Evolutionary conservation across 92 coral and sea anemone species (phyloP).

Genomic region (Paramuricea clavata): DNA sequence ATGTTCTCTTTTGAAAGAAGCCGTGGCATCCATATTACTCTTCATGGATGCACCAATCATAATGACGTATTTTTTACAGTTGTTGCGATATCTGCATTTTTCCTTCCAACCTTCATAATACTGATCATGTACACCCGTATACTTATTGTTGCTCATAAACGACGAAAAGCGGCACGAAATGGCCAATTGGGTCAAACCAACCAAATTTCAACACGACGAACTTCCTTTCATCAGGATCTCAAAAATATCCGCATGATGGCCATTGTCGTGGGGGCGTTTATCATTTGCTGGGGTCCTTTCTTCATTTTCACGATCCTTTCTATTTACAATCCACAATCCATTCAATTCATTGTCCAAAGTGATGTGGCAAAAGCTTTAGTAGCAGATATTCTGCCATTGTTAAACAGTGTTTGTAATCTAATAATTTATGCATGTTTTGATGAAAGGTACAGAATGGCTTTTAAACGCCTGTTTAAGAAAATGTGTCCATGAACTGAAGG

Average conservation of each 20-base stretch:
- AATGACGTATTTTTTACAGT: conserved; percentile 17
- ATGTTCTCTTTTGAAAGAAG: background rate
- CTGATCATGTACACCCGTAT: conserved; percentile 34
- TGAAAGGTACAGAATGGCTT: conserved; percentile 81
- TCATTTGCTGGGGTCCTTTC: conserved; percentile 94
- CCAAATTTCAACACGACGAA: background rate
- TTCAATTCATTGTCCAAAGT: background rate
- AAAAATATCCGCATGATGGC: conserved; percentile 90
- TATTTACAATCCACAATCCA: conserved; percentile 49
- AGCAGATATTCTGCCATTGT: conserved; percentile 71
- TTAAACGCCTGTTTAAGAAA: conserved; percentile 67
- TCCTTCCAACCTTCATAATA: conserved; percentile 29
- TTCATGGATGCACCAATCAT: conserved; percentile 26
- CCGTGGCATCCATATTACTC: background rate
- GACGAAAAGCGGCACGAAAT: conserved; percentile 36
- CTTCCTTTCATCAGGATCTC: conserved; percentile 58
- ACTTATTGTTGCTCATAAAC: conserved; percentile 32
- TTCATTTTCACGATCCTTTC: conserved; percentile 74
- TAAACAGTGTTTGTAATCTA: conserved; percentile 93
- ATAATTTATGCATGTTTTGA: conserved; percentile 93
- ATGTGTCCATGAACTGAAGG: no score
- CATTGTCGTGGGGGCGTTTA: conserved; percentile 84
- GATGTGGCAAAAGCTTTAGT: background rate
- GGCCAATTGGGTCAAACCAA: conserved; percentile 35
- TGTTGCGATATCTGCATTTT: conserved; percentile 24